These are phyloP conservation scores for Trichonephila clavata DNA, from an alignment of 1,140 invertebrate genomes.

Conservation along the genomic window DNA sequence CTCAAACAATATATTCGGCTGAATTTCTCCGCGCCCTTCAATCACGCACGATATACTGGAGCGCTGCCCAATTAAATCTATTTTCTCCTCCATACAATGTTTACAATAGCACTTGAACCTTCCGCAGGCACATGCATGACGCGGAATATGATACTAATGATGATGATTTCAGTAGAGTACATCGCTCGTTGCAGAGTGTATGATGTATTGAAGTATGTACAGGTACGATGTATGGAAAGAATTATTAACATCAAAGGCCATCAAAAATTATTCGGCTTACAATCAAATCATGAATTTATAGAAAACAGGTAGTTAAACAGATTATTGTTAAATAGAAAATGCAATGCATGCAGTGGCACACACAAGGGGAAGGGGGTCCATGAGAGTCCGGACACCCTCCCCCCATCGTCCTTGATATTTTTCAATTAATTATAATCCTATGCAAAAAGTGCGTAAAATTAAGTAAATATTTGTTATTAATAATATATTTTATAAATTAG, in stretches of 20 bases:
- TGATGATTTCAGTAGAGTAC: neutral
- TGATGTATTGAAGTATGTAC: neutral
- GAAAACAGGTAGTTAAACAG: neutral
- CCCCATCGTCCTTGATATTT: too few relatives aligned
- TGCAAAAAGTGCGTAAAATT: too few relatives aligned
- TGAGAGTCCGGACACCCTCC: too few relatives aligned
- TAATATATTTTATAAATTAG: too few relatives aligned
- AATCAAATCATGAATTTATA: neutral
- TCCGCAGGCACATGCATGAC: neutral
- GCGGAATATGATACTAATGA: neutral
- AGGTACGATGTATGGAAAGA: neutral
- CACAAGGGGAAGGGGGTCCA: too few relatives aligned
- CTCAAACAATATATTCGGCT: neutral
- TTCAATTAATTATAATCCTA: too few relatives aligned
- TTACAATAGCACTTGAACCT: conserved; percentile 18
- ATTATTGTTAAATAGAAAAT: neutral
- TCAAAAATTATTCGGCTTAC: neutral
- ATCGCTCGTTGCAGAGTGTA: neutral
- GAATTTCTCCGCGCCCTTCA: neutral
- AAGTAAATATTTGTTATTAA: too few relatives aligned
- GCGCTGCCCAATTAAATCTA: conserved; percentile 16
- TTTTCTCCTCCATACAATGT: conserved; percentile 28
- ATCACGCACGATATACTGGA: conserved; percentile 3
- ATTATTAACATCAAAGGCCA: neutral
- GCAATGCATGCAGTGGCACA: too few relatives aligned